Conservation (phyloP, 2,888 invertebrate genomes). For the Callyntrura sp. region DNA sequence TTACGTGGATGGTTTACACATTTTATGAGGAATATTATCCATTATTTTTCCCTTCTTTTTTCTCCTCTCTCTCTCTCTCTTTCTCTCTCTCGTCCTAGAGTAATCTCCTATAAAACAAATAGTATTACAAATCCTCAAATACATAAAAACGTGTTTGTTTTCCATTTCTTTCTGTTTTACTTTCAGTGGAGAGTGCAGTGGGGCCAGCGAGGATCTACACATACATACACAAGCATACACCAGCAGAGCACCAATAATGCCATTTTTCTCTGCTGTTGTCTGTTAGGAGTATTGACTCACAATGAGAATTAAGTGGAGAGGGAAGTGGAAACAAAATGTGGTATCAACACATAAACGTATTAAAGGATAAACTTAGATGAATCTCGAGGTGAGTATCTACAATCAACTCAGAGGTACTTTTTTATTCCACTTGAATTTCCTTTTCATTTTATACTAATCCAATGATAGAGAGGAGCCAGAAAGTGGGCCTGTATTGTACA, state of each 20-base stretch:
- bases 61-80: not conserved
- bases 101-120: slow-evolving; percentile 2
- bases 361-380: too few relatives aligned
- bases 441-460: too few relatives aligned
- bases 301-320: not conserved
- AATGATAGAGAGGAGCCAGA: too few relatives aligned
- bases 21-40: slow-evolving; percentile 28
- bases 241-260: too few relatives aligned
- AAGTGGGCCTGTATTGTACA: too few relatives aligned
- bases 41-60: slow-evolving; percentile 7
- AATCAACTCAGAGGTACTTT: too few relatives aligned
- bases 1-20: slow-evolving; percentile 28
- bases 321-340: not conserved
- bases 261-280: not conserved
- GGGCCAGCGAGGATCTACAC: not conserved
- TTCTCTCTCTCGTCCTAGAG: not conserved
- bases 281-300: not conserved
- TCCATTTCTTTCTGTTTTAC: not conserved
- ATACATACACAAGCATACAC: not conserved
- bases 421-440: too few relatives aligned
- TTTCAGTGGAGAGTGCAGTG: not conserved
- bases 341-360: not conserved
- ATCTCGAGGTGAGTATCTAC: too few relatives aligned
- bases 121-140: slow-evolving; percentile 3
- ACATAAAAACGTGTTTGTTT: not conserved